A percentile compares a stretch with the other conserved stretches of the same genome.
Evolutionary conservation across 2,113 vertebrate genomes (phyloP).

Genomic region (Danio rerio): GRCz12tu NC_133185.1:27621001-27621500

Average conservation of each 20-base stretch:
- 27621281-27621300: neutral
- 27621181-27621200: constrained; percentile 31
- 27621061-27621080: constrained; percentile 68
- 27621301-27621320: neutral
- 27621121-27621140: constrained; percentile 60
- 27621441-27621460: constrained; percentile 35
- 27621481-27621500: constrained; percentile 18
- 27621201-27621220: constrained; percentile 24
- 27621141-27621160: constrained; percentile 34
- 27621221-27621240: constrained; percentile 19
- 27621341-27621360: constrained; percentile 7
- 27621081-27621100: constrained; percentile 68
- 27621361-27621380: neutral
- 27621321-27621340: constrained; percentile 24
- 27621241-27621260: neutral
- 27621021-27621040: constrained; percentile 66
- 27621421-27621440: too few species aligned
- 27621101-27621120: constrained; percentile 60
- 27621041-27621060: constrained; percentile 68
- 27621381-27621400: constrained; percentile 20
- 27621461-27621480: constrained; percentile 4
- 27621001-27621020: constrained; percentile 8
- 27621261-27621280: neutral
- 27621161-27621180: constrained; percentile 23
- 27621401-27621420: constrained; percentile 7